Percentiles rank a stretch among this genome's conserved stretches.
Conservation (phyloP, 2,113 vertebrate genomes). For the Etheostoma cragini region DNA sequence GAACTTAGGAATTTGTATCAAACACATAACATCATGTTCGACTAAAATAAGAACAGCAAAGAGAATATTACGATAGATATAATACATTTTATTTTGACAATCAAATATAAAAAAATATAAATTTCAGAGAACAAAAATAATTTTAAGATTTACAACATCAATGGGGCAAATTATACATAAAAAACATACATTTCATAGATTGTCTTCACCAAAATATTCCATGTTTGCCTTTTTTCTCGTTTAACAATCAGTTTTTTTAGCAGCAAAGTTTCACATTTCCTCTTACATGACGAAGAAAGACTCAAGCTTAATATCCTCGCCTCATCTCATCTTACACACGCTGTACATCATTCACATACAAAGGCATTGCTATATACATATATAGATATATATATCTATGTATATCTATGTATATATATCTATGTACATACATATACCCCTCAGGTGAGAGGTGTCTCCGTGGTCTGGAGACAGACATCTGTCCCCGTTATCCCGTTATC, state of each 20-base stretch:
- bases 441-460: no score
- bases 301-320: no score
- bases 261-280: background rate
- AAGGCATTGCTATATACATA: no score
- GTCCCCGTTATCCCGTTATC: no score
- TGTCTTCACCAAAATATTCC: background rate
- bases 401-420: no score
- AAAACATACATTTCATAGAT: background rate
- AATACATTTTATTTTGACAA: background rate
- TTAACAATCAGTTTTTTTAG: background rate
- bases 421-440: no score
- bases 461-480: fast-evolving
- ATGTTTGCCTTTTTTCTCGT: background rate
- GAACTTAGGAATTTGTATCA: no score
- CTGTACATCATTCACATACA: slow-evolving; percentile 9
- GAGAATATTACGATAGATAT: no score
- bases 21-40: no score
- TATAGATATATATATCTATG: no score
- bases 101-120: background rate
- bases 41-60: background rate
- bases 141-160: slow-evolving; percentile 12
- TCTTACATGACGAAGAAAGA: background rate
- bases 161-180: no score
- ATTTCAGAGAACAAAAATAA: background rate
- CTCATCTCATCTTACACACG: background rate